Evolutionary conservation across 2,888 invertebrate genomes (phyloP), one percentile per base, ranked within the genome.

Genomic region (Cheiracanthium punctorium): DNA sequence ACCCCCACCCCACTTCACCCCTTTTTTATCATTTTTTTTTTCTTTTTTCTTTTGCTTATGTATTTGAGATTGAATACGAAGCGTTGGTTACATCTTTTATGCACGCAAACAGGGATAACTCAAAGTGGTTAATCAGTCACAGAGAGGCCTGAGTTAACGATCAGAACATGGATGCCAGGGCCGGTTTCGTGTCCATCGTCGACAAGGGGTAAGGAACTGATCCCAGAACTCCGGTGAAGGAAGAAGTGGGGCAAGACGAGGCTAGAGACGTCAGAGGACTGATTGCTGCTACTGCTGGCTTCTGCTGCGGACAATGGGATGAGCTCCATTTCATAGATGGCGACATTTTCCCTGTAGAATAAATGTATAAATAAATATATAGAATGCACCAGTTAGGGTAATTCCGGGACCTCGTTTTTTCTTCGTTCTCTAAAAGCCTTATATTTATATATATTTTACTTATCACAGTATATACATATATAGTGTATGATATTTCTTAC

Each of bases 121-220:
- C 24, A 7, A 24, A 5, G 20, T 24, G 4, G 4, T 58, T 17
- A 48, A 48, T 17, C 17, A 48, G n/a, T 58, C 58, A 58, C 1
- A 5, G n/a, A n/a, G n/a, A n/a, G n/a, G n/a, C 24, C 24, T 58
- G 58, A 58, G 24, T 58, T 58, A 58, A 58, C 58, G 24, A 43
- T 81, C 80, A 87, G 65, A 81, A 87, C 81, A 87, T 87, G 73
- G 87, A 87, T n/a, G 87, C 87, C 17, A 87, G 73, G 24, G 87
- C 80, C 28, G 87, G 87, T 43, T 87, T 87, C 65, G 87, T 87
- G 73, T 87, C 87, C 73, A 87, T 81, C 1, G 87, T 67, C 1
- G 87, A 77, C 67, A 87, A 58, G 17, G 87, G 76, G 67, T 87
- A 87, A 81, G 87, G 87, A 87, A 87, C 81, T 24, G 82, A 72